Base-by-base conservation (phyloP, 2,113 vertebrate genomes). In the Amazona vittata region DNA sequence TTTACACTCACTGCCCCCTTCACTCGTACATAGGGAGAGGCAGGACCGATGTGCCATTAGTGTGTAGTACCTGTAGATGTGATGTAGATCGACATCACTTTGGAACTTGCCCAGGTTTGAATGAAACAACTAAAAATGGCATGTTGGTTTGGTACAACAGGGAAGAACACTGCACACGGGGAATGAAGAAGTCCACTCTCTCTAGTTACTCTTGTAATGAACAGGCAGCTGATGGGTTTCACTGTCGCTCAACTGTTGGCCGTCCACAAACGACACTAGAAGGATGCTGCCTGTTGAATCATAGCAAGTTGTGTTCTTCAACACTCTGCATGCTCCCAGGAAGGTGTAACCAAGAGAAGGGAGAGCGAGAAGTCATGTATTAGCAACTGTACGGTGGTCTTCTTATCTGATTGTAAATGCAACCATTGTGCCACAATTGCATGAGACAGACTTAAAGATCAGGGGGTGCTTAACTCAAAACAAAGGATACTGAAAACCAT, bases 401-500 rank as follows among this genome's bases (percentile, higher is more conserved):
- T 50, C 5, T 15, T 46, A 31, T 31, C 39, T 44, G 57, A 55
- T 35, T 70, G 50, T 46, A 80, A 84, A 67, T 35, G 75, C 69
- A 92, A 24, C 57, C 19, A 9, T 50, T 4, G 6, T 44, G 75
- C 35, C 78, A 79, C 29, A 41, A n/a, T 55, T 69, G 78, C 82
- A 31, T 28, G 47, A 83, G 31, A 59, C 9, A 31, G 62, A 35
- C 62, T 55, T 73, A 74, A 91, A 86, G 69, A 93, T 47, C 29
- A 71, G 43, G 16, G 33, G 47, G 50, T 64, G 44, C 70, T 91
- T 79, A 37, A 52, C 87, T 90, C 69, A 76, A 86, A 77, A 62
- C 25, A 60, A 18, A 89, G 84, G 70, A 50, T 25, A 59, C 3
- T 67, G 55, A 81, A 92, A 95, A 86, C 29, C n/a, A 63, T 89